Conservation (phyloP, 2,113 vertebrate genomes). For the Boleophthalmus pectinirostris region DNA sequence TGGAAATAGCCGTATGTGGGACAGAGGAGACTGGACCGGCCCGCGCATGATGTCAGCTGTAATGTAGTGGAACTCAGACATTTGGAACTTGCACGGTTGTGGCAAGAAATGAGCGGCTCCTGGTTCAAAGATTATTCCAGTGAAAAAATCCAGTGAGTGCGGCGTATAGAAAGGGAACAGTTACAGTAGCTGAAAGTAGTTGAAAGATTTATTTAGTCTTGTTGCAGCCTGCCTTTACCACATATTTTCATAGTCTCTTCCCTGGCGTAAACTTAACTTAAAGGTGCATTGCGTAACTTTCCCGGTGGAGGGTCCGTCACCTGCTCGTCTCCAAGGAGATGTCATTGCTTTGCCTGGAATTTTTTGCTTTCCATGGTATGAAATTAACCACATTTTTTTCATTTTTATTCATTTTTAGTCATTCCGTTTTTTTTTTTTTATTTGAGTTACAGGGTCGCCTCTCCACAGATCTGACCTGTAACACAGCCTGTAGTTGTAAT, state of each 20-base stretch:
- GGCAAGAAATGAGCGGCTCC: slow-evolving; percentile 24
- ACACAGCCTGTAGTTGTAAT: too few species aligned
- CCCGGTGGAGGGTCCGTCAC: too few species aligned
- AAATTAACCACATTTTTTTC: too few species aligned
- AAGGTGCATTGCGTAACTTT: too few species aligned
- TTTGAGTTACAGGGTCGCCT: too few species aligned
- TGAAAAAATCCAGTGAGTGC: slow-evolving; percentile 1
- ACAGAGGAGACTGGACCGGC: slow-evolving; percentile 31
- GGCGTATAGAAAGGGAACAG: not conserved
- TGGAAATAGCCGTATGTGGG: slow-evolving; percentile 52
- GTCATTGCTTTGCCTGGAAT: too few species aligned
- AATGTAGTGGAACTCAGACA: slow-evolving; percentile 31
- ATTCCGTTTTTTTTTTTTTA: too few species aligned
- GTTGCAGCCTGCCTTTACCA: slow-evolving; percentile 36
- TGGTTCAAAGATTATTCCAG: slow-evolving; percentile 12
- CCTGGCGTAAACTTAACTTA: slow-evolving; percentile 17
- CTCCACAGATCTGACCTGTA: too few species aligned
- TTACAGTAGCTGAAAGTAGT: not conserved
- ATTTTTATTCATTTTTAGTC: too few species aligned
- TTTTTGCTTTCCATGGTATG: too few species aligned
- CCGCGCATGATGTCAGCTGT: slow-evolving; percentile 39
- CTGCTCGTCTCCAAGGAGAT: too few species aligned
- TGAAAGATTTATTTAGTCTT: slow-evolving; percentile 35
- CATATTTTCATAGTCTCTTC: slow-evolving; percentile 29
- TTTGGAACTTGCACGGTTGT: not conserved